Conservation (phyloP, 2,113 vertebrate genomes). For the Gulo gulo region DNA sequence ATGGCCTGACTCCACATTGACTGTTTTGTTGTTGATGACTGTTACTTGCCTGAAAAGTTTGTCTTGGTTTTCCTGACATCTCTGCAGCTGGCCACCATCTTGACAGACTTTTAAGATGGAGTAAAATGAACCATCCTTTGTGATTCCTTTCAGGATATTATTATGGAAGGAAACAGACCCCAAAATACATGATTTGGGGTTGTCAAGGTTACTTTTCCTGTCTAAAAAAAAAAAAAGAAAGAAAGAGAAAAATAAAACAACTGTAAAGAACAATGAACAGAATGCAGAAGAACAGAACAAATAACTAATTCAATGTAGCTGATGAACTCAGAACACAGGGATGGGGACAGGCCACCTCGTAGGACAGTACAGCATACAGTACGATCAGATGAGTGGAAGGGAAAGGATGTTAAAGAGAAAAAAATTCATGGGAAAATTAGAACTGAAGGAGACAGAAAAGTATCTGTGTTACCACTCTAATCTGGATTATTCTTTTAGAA, state of each 20-base stretch:
- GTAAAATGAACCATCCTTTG: constrained; percentile 42
- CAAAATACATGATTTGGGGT: constrained; percentile 13
- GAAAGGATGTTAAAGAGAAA: background rate
- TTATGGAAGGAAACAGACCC: constrained; percentile 46
- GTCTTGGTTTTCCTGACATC: constrained; percentile 34
- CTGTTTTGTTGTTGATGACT: constrained; percentile 10
- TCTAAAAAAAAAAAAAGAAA: constrained; percentile 47
- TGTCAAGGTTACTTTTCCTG: constrained; percentile 44
- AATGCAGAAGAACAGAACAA: background rate
- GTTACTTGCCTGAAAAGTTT: constrained; percentile 39
- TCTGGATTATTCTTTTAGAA: background rate
- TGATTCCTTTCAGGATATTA: constrained; percentile 50
- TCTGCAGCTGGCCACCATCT: constrained; percentile 40
- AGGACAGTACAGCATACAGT: background rate
- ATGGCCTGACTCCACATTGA: background rate
- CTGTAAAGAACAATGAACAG: constrained; percentile 18
- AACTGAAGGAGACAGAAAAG: background rate
- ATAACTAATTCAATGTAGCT: background rate
- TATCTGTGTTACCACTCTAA: background rate
- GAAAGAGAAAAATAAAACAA: constrained; percentile 46
- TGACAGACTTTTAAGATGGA: constrained; percentile 55
- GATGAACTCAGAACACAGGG: background rate
- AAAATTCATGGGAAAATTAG: background rate
- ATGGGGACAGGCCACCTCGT: background rate
- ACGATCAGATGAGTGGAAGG: background rate